A percentile compares a stretch with the other conserved stretches of the same genome.
Conservation (phyloP, 1,140 invertebrate species). For the Ips nitidus region DNA sequence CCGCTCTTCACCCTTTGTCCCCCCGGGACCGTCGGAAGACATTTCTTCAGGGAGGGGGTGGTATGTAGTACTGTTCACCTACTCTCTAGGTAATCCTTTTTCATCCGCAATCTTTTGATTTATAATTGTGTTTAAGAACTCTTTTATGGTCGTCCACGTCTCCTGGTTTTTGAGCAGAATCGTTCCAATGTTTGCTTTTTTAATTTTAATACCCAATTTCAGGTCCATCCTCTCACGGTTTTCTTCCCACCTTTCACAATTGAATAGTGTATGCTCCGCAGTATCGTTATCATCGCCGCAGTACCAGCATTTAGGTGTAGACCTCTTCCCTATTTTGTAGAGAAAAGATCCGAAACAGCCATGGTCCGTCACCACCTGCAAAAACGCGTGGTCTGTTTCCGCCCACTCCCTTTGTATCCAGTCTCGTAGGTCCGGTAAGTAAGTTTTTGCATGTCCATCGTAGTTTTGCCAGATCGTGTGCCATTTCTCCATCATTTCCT, state of each 20-base stretch:
- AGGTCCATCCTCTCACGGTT: neutral
- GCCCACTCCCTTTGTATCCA: neutral
- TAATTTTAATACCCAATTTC: neutral
- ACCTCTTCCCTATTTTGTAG: neutral
- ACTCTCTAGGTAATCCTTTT: neutral
- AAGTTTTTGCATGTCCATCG: no score
- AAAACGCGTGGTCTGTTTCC: no score
- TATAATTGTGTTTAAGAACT: neutral
- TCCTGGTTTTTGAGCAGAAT: neutral
- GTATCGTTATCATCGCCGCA: neutral
- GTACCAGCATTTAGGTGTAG: slow-evolving; percentile 6
- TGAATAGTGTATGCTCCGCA: neutral
- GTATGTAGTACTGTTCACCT: neutral
- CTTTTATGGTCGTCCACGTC: neutral
- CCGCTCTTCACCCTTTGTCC: neutral
- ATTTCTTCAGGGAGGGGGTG: neutral
- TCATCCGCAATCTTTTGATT: neutral
- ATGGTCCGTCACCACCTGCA: no score
- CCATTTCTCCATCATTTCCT: no score
- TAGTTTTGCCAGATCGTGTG: no score
- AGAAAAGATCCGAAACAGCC: neutral
- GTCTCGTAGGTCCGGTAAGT: neutral
- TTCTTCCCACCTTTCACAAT: neutral
- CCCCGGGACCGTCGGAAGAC: no score
- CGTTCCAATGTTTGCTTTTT: neutral